phyloP scores from a whole-genome alignment of 2,888 invertebrate species.

The Penaeus monodon region DNA sequence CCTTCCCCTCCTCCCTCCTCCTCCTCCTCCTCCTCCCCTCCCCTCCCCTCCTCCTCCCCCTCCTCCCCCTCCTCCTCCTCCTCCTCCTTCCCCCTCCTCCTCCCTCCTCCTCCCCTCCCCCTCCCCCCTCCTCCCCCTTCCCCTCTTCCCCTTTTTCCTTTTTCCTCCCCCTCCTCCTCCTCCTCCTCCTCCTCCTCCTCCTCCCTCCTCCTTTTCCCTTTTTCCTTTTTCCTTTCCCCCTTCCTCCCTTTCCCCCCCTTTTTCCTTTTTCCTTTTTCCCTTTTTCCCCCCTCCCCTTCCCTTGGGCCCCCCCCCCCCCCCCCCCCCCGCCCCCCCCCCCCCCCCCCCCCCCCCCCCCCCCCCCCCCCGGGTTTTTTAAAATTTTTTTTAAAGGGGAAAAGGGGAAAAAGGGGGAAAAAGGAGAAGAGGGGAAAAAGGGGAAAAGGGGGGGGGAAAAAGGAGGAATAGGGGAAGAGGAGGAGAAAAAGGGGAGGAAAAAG shows the following conservation, averaged over 20 bases:
- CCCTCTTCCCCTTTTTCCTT: not conserved
- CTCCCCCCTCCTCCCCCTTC: not conserved
- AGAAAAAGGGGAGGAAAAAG: no score
- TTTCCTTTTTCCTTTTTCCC: not conserved
- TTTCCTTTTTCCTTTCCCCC: not conserved
- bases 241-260: not conserved
- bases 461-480: no score
- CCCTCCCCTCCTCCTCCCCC: not conserved
- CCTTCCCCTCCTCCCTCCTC: no score
- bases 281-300: not conserved
- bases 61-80: not conserved
- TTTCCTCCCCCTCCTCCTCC: not conserved
- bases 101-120: not conserved
- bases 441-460: no score
- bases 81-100: not conserved
- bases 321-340: not conserved
- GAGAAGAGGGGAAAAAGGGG: no score
- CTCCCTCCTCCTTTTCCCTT: not conserved
- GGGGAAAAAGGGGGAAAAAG: no score
- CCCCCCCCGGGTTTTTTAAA: no score
- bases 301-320: not conserved
- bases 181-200: not conserved
- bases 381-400: no score
- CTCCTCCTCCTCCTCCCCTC: not conserved
- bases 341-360: not conserved